Percentiles rank a stretch among this genome's conserved stretches.
Evolutionary conservation across 2,797 vertebrate species (phyloP).

Genomic region (Peromyscus melanophrys): DNA sequence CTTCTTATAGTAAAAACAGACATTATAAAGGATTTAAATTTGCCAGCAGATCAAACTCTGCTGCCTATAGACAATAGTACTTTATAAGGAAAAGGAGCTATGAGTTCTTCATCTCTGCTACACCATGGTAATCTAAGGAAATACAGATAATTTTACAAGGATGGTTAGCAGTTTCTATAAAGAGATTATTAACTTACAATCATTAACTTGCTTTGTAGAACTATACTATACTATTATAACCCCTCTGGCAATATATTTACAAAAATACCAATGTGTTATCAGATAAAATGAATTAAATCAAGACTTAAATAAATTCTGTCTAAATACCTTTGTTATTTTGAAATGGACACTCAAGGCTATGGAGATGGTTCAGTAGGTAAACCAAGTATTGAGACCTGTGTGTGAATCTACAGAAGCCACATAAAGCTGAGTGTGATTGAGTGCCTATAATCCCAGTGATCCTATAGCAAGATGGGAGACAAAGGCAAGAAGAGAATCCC

Average conservation of each 20-base stretch:
- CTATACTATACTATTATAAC: not conserved
- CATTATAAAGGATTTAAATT: slow-evolving; percentile 33
- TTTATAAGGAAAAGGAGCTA: slow-evolving; percentile 38
- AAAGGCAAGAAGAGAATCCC: not conserved
- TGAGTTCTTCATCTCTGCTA: slow-evolving; percentile 1
- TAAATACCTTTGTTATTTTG: slow-evolving; percentile 43
- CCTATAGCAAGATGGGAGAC: not conserved
- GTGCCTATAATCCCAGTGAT: not conserved
- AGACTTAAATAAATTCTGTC: slow-evolving; percentile 50
- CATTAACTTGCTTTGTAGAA: slow-evolving; percentile 54
- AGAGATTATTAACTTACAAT: not conserved
- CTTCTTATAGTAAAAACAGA: slow-evolving; percentile 53
- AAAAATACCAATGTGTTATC: slow-evolving; percentile 38
- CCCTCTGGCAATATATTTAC: slow-evolving; percentile 13
- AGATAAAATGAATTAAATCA: slow-evolving; percentile 54
- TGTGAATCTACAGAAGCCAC: not conserved
- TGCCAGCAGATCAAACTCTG: slow-evolving; percentile 42
- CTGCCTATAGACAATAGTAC: slow-evolving; percentile 9
- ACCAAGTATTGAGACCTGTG: not conserved
- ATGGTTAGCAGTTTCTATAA: not conserved
- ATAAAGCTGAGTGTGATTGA: not conserved
- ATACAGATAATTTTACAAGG: slow-evolving; percentile 59
- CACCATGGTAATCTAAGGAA: slow-evolving; percentile 60
- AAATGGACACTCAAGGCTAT: slow-evolving; percentile 37
- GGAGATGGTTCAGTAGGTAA: not conserved